These are phyloP conservation scores for Pluvialis apricaria DNA, from an alignment of 2,113 vertebrate genomes.

Conservation along the genomic window DNA sequence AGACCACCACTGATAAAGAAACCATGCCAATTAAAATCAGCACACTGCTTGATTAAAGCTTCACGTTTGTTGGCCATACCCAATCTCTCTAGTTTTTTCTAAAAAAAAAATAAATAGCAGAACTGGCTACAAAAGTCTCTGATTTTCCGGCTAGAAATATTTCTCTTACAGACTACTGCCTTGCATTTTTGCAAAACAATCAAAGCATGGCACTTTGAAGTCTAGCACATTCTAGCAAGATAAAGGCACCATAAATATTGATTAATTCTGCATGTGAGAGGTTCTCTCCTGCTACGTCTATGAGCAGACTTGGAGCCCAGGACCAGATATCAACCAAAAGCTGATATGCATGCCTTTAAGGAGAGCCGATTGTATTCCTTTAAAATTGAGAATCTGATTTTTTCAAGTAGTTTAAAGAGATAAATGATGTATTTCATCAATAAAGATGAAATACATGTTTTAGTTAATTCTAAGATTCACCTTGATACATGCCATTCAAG, in stretches of 20 bases:
- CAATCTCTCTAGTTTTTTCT: not conserved
- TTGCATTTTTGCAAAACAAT: not conserved
- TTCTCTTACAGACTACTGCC: not conserved
- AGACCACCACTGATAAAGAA: not conserved
- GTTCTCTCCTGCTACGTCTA: not conserved
- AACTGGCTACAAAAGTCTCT: not conserved
- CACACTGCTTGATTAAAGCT: not conserved
- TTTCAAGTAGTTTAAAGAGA: not conserved
- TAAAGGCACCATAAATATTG: not conserved
- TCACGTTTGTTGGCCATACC: fast-evolving
- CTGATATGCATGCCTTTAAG: not conserved
- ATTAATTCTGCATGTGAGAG: not conserved
- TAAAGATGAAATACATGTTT: not conserved
- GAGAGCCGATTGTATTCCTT: not conserved
- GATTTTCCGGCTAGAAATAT: not conserved
- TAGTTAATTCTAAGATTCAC: not conserved
- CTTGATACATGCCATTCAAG: not conserved
- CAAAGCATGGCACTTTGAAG: not conserved
- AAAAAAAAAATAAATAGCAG: not conserved
- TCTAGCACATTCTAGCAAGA: not conserved
- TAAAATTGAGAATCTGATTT: not conserved
- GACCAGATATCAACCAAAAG: not conserved
- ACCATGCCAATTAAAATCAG: not conserved
- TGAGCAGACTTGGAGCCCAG: not conserved
- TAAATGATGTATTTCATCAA: no score